A percentile compares a stretch with the other conserved stretches of the same genome.
Evolutionary conservation across 2,113 vertebrate genomes (phyloP).

Genomic region (Anguilla rostrata): DNA sequence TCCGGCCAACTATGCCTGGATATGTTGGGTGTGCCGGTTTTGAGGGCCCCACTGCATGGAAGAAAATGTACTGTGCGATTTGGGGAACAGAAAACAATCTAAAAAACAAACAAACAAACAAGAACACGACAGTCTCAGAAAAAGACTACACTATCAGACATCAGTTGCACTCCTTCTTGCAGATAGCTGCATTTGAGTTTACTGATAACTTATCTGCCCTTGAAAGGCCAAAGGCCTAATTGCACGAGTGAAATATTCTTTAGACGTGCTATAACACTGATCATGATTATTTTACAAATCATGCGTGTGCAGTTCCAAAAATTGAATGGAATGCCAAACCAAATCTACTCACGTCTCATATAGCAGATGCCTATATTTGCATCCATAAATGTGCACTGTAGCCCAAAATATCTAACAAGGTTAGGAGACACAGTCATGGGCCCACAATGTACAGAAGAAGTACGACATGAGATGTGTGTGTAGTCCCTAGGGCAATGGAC

Average conservation of each 20-base stretch:
- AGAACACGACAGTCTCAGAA: not conserved
- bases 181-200: not conserved
- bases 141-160: not conserved
- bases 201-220: not conserved
- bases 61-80: not conserved
- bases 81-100: not conserved
- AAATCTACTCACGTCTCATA: not conserved
- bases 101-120: constrained; percentile 6
- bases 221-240: not conserved
- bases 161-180: not conserved
- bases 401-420: not conserved
- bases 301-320: not conserved
- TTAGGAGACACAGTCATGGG: not conserved
- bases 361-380: not conserved
- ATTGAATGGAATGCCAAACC: not conserved
- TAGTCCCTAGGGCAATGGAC: too few relatives aligned
- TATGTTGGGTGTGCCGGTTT: not conserved
- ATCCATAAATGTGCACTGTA: not conserved
- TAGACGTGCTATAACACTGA: not conserved
- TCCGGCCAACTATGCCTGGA: constrained; percentile 7
- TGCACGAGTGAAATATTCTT: not conserved
- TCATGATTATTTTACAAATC: not conserved
- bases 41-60: constrained; percentile 16
- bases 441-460: not conserved
- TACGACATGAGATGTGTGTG: too few relatives aligned